Percentiles rank a stretch among this genome's conserved stretches.
Evolutionary conservation across 2,797 vertebrate species (phyloP).

Genomic region (Acanthurus lineatus): DNA sequence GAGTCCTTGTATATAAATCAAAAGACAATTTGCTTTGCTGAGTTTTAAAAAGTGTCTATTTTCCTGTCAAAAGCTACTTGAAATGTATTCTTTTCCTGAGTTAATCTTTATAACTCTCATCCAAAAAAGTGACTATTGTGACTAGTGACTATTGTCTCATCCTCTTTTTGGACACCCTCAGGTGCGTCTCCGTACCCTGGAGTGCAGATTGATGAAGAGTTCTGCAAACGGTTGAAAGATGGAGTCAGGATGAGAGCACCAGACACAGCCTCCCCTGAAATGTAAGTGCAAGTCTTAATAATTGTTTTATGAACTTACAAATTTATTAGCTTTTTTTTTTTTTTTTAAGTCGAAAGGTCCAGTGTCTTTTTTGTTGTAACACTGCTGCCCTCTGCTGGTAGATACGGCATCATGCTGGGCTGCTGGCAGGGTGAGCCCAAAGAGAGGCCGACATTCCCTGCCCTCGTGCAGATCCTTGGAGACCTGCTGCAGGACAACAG

Average conservation of each 20-base stretch:
- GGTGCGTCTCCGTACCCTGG: slow-evolving; percentile 98
- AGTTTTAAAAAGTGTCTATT: slow-evolving; percentile 10
- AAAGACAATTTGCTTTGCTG: not conserved
- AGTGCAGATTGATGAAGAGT: slow-evolving; percentile 98
- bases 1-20: slow-evolving; percentile 5
- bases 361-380: slow-evolving; percentile 36
- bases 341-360: no score
- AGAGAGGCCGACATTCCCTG: slow-evolving; percentile 93
- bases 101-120: slow-evolving; percentile 14
- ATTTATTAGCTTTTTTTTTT: no score
- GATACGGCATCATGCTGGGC: slow-evolving; percentile 97
- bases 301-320: no score
- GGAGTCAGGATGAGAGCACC: slow-evolving; percentile 97
- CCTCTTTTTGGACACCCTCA: slow-evolving; percentile 62
- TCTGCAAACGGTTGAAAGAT: slow-evolving; percentile 94
- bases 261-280: slow-evolving; percentile 95
- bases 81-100: not conserved
- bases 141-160: not conserved
- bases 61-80: slow-evolving; percentile 6
- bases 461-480: slow-evolving; percentile 94
- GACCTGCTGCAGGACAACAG: slow-evolving; percentile 94
- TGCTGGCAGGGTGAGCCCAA: slow-evolving; percentile 97
- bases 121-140: not conserved
- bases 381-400: slow-evolving; percentile 81
- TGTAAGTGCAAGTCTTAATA: slow-evolving; percentile 83